phyloP scores from a whole-genome alignment of 2,797 vertebrate species.

The Tauraco hartlaubi region DNA sequence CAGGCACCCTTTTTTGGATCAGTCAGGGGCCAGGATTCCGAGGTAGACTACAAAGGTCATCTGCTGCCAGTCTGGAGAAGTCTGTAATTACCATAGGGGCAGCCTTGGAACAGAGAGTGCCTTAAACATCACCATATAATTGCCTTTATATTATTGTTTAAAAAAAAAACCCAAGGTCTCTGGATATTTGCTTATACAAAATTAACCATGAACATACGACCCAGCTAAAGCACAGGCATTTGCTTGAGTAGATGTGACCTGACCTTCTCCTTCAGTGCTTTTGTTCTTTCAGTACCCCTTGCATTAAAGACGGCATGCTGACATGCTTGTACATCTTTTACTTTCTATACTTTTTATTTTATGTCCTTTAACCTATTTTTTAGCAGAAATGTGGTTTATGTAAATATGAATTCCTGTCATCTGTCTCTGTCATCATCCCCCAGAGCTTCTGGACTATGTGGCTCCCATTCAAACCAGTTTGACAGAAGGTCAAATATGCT shows the following conservation, averaged over 20 bases:
- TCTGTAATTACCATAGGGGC: not conserved
- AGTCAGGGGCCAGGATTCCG: accelerated
- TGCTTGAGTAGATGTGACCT: not conserved
- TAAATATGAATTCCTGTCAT: slow-evolving; percentile 28
- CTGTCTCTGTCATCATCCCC: not conserved
- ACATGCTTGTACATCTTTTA: not conserved
- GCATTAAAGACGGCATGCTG: not conserved
- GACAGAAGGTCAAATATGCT: slow-evolving; percentile 29
- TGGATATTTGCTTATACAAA: not conserved
- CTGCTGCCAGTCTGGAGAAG: not conserved
- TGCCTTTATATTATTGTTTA: not conserved
- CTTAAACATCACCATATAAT: not conserved
- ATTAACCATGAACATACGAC: not conserved
- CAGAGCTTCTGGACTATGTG: slow-evolving; percentile 31
- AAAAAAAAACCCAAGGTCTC: not conserved
- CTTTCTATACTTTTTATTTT: not conserved
- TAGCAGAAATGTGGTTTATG: slow-evolving; percentile 5
- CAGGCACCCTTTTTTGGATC: not conserved
- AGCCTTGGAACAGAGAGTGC: not conserved
- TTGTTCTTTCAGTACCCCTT: not conserved
- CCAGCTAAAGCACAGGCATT: not conserved
- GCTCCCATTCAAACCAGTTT: slow-evolving; percentile 35
- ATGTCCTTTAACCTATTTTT: slow-evolving; percentile 25
- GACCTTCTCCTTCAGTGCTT: not conserved
- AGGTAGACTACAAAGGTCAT: not conserved